Conservation (phyloP, 1,140 invertebrate genomes). For the Wasmannia auropunctata region DNA sequence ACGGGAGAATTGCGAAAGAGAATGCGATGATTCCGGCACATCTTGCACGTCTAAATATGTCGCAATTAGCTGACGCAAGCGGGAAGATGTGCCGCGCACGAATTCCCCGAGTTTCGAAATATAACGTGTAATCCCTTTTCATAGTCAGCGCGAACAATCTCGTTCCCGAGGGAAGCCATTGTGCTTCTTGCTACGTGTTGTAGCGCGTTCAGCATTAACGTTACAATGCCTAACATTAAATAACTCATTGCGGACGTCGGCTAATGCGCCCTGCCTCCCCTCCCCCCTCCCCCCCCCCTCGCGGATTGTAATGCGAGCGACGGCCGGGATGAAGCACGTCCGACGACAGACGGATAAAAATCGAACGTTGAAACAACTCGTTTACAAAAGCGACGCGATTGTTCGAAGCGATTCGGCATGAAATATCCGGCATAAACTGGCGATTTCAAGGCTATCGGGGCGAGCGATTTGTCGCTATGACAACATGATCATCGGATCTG, state of each 20-base stretch:
- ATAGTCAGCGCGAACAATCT: constrained; percentile 58
- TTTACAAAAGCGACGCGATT: constrained; percentile 6
- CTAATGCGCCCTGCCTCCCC: no score
- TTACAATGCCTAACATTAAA: constrained; percentile 57
- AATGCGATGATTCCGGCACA: constrained; percentile 9
- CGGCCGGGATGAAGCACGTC: neutral
- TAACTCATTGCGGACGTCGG: constrained; percentile 49
- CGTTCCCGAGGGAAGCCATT: constrained; percentile 34
- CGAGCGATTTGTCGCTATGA: constrained; percentile 53
- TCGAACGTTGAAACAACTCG: constrained; percentile 44
- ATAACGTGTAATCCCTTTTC: constrained; percentile 60
- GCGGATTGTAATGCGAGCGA: neutral
- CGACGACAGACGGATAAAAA: constrained; percentile 10
- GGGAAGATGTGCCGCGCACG: constrained; percentile 49
- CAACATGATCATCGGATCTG: constrained; percentile 49
- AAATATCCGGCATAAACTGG: constrained; percentile 50
- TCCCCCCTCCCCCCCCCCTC: no score
- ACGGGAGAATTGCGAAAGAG: neutral
- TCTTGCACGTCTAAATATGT: constrained; percentile 50
- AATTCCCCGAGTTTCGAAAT: constrained; percentile 62
- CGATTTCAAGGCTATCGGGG: constrained; percentile 53
- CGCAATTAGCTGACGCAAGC: constrained; percentile 66
- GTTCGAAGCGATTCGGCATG: constrained; percentile 15
- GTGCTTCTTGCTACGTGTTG: constrained; percentile 5
- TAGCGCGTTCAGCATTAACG: constrained; percentile 27